Evolutionary conservation across 1,140 invertebrate genomes (phyloP), one percentile per base, ranked within the genome.

Genomic region (Drosophila micromelanica): DNA sequence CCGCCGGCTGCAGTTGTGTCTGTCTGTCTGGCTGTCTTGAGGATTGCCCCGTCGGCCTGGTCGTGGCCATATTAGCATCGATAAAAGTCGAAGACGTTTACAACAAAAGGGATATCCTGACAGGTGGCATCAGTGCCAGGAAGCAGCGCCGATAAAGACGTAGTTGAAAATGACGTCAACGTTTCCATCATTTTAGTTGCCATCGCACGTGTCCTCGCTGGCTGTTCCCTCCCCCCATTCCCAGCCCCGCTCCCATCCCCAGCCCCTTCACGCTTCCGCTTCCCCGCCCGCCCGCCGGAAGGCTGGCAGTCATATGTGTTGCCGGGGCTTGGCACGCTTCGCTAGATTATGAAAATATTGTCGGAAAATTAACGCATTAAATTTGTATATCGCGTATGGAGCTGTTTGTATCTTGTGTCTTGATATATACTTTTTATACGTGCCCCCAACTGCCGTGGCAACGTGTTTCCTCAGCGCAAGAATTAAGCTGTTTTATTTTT

Each of bases 61-160:
- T 38, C 2, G 20, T n/a, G 35, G 17, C 57, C 75, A 80, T 86
- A 86, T 86, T 81, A 87, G 82, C 82, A 73, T 77, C 82, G 82
- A 87, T 86, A 78, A 87, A 79, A 87, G 84, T 76, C 84, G 48
- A 78, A 82, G 71, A 69, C 67, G 78, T 76, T 82, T 67, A 78
- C 82, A 87, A 87, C 82, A 87, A 87, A 87, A 71, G 63, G 84
- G 82, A 87, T 76, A 89, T 89, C 82, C 82, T 57, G 78, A 43
- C 71, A 74, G 73, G 56, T 27, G 63, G 76, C 20, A 40, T 20
- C 30, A 56, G 13, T 9, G 57, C 32, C 60, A 38, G 70, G 70
- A 78, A 80, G 20, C 69, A 46, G 52, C 48, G 59, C 17, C 46
- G 70, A 73, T 68, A 61, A 73, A 60, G 65, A 73, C 71, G 40